Evolutionary conservation across 1,140 invertebrate species (phyloP).

Genomic region (Drosophila nebulosa): DNA sequence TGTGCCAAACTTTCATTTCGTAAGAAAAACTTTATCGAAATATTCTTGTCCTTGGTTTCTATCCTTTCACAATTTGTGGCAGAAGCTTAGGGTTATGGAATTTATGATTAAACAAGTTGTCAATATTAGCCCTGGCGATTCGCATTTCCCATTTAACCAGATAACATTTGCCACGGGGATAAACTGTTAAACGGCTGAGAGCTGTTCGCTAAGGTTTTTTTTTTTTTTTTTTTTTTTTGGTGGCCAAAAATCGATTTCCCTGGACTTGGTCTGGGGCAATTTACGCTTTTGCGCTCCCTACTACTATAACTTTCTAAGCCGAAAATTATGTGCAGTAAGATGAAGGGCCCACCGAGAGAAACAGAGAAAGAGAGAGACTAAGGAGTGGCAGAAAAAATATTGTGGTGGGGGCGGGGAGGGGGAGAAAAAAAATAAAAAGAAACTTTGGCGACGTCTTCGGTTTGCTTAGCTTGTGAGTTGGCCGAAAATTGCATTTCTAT

Average conservation of each 20-base stretch:
- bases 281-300: background rate
- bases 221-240: background rate
- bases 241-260: conserved; percentile 60
- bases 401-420: too few relatives aligned
- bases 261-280: conserved; percentile 25
- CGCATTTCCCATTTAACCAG: conserved; percentile 5
- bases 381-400: background rate
- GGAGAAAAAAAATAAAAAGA: background rate
- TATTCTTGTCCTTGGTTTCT: background rate
- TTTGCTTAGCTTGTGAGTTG: conserved; percentile 35
- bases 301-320: conserved; percentile 67
- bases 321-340: conserved; percentile 11
- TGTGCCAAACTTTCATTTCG: background rate
- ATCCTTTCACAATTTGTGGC: conserved; percentile 23
- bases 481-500: conserved; percentile 75
- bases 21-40: background rate
- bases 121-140: conserved; percentile 40
- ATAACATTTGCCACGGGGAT: conserved; percentile 30
- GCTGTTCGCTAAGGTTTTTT: conserved; percentile 5
- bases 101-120: conserved; percentile 74
- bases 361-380: background rate
- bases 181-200: conserved; percentile 61
- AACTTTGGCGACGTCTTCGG: conserved; percentile 25
- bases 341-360: background rate
- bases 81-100: conserved; percentile 61